phyloP scores from a whole-genome alignment of 2,888 invertebrate species.

The Tubulanus polymorphus region DNA sequence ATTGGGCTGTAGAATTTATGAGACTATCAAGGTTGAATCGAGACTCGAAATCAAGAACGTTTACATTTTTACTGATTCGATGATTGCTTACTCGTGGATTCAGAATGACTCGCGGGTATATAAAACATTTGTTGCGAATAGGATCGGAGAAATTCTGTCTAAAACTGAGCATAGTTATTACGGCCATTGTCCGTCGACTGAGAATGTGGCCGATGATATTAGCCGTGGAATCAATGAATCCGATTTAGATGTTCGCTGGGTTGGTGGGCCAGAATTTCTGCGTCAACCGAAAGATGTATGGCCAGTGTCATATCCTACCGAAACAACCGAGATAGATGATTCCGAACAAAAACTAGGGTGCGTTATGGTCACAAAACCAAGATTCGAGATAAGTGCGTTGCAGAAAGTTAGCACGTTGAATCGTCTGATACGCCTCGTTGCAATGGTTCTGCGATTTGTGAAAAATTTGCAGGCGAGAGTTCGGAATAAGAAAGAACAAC shows the following conservation, averaged over 20 bases:
- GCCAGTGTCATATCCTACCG: no score
- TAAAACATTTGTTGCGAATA: conserved; percentile 2
- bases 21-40: no score
- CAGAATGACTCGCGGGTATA: neutral
- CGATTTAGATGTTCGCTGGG: neutral
- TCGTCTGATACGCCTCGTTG: no score
- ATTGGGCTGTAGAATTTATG: conserved; percentile 8
- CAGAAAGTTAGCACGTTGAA: no score
- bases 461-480: no score
- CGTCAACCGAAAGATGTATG: neutral
- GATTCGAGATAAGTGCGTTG: no score
- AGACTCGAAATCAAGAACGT: no score
- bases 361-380: no score
- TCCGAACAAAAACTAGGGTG: no score
- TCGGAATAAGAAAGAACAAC: no score
- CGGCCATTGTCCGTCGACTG: conserved; percentile 4
- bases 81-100: conserved; percentile 3
- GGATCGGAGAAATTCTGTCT: conserved; percentile 5
- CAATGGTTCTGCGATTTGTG: no score
- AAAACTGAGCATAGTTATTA: neutral
- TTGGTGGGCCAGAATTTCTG: neutral
- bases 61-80: conserved; percentile 6
- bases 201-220: conserved; percentile 6
- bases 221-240: neutral
- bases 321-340: no score